Conservation (phyloP, 2,888 invertebrate species). For the Minunthozetes semirufus region DNA sequence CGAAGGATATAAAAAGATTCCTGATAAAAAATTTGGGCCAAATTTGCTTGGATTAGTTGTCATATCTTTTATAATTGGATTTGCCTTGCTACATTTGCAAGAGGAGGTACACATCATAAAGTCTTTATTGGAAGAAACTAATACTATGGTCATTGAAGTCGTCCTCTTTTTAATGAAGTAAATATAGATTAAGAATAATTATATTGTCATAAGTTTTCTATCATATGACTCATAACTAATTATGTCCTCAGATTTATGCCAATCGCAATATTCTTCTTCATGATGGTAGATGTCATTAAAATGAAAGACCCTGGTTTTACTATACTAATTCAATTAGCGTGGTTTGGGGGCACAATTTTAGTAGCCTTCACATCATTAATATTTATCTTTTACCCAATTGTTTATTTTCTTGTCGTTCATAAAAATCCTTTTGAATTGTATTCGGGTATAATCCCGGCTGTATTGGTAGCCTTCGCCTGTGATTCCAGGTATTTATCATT, state of each 20-base stretch:
- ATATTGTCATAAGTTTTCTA: neutral
- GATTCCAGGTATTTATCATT: neutral
- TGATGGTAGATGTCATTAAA: conserved; percentile 27
- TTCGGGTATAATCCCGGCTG: conserved; percentile 17
- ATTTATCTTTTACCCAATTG: conserved; percentile 12
- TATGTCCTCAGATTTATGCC: conserved; percentile 23
- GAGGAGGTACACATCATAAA: neutral
- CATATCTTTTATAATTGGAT: conserved; percentile 26
- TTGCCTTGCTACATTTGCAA: conserved; percentile 11
- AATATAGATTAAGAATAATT: no score
- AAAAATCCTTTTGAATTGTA: conserved; percentile 21
- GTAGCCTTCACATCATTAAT: neutral
- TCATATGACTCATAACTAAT: neutral
- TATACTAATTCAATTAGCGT: neutral
- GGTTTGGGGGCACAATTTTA: neutral
- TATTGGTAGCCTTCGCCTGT: conserved; percentile 19
- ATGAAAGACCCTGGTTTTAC: neutral
- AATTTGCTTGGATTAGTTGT: conserved; percentile 31
- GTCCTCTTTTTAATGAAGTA: neutral
- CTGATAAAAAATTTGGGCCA: neutral
- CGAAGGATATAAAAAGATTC: neutral
- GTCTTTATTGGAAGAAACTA: conserved; percentile 9
- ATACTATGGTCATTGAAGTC: conserved; percentile 3
- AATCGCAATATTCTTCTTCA: conserved; percentile 33
- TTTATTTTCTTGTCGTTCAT: neutral